Evolutionary conservation across 2,888 invertebrate genomes (phyloP).

Genomic region (Idaea biselata): DNA sequence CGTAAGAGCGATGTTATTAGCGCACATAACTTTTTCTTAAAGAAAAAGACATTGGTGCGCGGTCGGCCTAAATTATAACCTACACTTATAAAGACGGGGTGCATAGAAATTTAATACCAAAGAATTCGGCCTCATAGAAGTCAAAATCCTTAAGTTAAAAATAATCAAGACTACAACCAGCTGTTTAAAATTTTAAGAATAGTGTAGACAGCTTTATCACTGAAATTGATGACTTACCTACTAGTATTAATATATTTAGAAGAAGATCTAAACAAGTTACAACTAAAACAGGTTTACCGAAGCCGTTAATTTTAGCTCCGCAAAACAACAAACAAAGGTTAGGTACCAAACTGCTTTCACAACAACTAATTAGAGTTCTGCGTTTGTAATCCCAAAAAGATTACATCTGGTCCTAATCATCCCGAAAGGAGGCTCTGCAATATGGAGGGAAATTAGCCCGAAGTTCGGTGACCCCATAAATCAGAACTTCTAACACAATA

Average conservation of each 20-base stretch:
- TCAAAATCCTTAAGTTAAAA: no score
- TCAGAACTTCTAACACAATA: conserved; percentile 29
- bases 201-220: no score
- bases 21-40: no score
- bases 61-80: no score
- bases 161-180: no score
- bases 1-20: no score
- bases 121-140: no score
- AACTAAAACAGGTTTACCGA: neutral
- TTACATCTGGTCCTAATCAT: neutral
- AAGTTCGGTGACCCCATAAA: conserved; percentile 22
- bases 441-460: conserved; percentile 11
- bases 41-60: no score
- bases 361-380: neutral
- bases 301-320: neutral
- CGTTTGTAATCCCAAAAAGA: neutral
- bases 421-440: conserved; percentile 5
- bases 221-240: neutral
- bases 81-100: no score
- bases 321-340: neutral
- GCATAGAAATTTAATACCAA: no score
- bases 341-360: neutral
- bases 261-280: neutral
- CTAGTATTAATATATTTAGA: no score
- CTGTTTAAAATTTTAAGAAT: no score